Conservation (phyloP, 2,797 vertebrate species). For the Ataeniobius toweri region DNA sequence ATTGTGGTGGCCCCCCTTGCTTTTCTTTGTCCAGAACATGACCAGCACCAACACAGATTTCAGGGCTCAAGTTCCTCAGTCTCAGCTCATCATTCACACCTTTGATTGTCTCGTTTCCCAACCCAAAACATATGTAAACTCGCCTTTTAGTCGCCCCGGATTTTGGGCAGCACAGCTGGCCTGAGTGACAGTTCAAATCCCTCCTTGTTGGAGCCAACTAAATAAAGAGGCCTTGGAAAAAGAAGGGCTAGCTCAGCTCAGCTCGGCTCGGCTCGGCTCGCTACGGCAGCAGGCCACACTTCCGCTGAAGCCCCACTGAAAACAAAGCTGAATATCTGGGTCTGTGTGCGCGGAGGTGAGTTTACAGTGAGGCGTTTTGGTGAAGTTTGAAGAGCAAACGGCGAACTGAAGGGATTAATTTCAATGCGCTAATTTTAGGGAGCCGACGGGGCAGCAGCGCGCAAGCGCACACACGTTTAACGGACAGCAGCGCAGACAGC, state of each 20-base stretch:
- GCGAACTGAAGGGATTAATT: conserved; percentile 20
- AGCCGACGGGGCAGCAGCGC: conserved; percentile 51
- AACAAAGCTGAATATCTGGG: neutral
- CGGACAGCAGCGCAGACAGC: conserved; percentile 66
- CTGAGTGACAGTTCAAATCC: conserved; percentile 54
- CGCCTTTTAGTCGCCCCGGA: conserved; percentile 33
- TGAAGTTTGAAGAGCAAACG: neutral
- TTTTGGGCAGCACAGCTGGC: conserved; percentile 54
- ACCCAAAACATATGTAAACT: neutral
- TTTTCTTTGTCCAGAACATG: conserved; percentile 57
- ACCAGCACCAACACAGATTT: conserved; percentile 18
- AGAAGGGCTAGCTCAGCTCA: conserved; percentile 42
- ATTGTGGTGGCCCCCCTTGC: conserved; percentile 17
- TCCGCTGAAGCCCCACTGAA: conserved; percentile 4
- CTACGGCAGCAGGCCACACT: conserved; percentile 54
- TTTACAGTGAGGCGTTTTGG: neutral
- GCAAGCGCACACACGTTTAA: conserved; percentile 62
- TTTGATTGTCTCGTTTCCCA: neutral
- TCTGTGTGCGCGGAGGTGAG: neutral
- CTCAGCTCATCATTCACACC: neutral
- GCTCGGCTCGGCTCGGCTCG: conserved; percentile 3
- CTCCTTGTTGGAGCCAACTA: conserved; percentile 31
- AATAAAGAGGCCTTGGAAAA: conserved; percentile 42
- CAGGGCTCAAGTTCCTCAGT: neutral
- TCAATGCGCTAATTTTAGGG: conserved; percentile 59